Evolutionary conservation across 2,888 invertebrate genomes (phyloP), one percentile per base, ranked within the genome.

Genomic region (Nasonia oneida): DNA sequence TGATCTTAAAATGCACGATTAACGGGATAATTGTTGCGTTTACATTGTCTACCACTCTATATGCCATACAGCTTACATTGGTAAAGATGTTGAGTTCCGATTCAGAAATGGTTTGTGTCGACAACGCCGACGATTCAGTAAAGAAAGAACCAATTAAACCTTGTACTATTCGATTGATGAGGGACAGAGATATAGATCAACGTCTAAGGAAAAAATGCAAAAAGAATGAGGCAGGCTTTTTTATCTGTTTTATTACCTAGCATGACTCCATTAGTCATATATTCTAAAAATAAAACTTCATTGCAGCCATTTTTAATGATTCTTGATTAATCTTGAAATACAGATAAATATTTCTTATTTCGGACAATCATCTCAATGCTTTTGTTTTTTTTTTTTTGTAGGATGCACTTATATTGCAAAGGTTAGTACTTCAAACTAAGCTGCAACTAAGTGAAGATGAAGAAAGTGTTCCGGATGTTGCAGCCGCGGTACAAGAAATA

Each of bases 361-460:
- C 74, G 77, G 50, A 14, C 39, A 0, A 78, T 81, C 71, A 86
- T 83, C 12, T 80, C 33, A 80, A 37, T 71, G 37, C 8, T 83
- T 64, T 6, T 42, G 29, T 74, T 80, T 81, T 50, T 64, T 6
- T 42, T 74, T 81, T 50, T 29, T 90, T 92, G 74, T 88, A 96
- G 95, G 99, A 99, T 93, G 98, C 99, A 0, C 94, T 99, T 89
- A 96, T 98, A 39, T 94, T 99, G 90, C 99, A 99, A 94, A 95
- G 98, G 88, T 95, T 99, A 78, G 97, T 98, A 85, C 94, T 99
- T 88, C 97, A 99, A 94, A 98, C 98, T 86, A 99, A 99, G 91
- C 95, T 98, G 89, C 96, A 98, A 92, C 94, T 99, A 82, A 96
- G 97, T 93, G 96, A 97, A 90, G 97, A 96, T 86, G 97, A 97